A percentile compares a stretch with the other conserved stretches of the same genome.
Conservation (phyloP, 2,888 invertebrate genomes). For the Ornithoptera priamus region DNA sequence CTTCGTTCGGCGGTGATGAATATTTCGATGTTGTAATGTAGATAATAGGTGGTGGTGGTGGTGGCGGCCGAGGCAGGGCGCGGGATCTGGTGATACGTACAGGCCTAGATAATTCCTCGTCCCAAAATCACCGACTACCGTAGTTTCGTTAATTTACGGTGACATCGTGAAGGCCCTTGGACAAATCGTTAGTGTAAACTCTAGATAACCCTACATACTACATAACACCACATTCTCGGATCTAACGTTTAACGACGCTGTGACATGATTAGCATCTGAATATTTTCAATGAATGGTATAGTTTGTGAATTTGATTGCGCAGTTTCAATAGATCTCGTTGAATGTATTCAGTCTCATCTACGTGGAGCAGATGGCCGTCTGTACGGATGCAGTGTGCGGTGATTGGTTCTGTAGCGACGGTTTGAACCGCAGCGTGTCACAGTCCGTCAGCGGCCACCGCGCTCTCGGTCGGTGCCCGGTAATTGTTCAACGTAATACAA, state of each 20-base stretch:
- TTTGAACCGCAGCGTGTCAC: conserved; percentile 17
- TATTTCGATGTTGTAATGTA: conserved; percentile 69
- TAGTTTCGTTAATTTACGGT: no score
- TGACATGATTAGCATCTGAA: no score
- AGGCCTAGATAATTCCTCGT: conserved; percentile 51
- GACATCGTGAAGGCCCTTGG: no score
- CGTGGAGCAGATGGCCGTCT: neutral
- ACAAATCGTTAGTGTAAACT: no score
- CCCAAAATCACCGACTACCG: neutral
- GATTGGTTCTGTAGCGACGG: conserved; percentile 4
- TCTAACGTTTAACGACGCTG: no score
- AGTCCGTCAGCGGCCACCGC: conserved; percentile 54
- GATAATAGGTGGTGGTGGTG: conserved; percentile 60
- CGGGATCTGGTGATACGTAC: conserved; percentile 50
- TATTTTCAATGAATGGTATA: no score
- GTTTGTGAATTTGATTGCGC: no score
- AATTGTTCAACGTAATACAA: conserved; percentile 67
- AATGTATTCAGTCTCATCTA: no score
- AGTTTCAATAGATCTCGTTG: no score
- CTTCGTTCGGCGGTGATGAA: conserved; percentile 38
- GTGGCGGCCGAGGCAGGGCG: conserved; percentile 52
- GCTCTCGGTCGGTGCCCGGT: conserved; percentile 55
- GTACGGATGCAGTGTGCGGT: neutral
- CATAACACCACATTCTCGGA: no score
- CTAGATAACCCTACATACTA: no score